A percentile compares a stretch with the other conserved stretches of the same genome.
phyloP scores from a whole-genome alignment of 2,888 invertebrate species.

The Caenorhabditis sp. region DNA sequence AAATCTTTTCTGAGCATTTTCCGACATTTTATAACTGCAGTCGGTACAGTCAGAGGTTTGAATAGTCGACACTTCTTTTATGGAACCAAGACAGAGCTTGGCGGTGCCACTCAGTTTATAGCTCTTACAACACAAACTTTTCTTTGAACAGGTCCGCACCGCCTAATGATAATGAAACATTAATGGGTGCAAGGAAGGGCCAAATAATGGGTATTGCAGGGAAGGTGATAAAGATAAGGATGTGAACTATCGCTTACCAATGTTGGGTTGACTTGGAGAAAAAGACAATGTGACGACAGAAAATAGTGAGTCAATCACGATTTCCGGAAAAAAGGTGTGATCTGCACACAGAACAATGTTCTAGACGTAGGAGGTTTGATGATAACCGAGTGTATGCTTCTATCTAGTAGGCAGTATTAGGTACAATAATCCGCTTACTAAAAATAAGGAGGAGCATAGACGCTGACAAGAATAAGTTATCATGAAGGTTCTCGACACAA shows the following conservation, averaged over 20 bases:
- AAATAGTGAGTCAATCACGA: conserved; percentile 12
- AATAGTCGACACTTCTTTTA: conserved; percentile 9
- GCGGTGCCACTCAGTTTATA: conserved; percentile 22
- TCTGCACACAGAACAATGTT: conserved; percentile 41
- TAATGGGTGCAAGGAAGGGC: conserved; percentile 18
- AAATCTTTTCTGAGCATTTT: conserved; percentile 4
- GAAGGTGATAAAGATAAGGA: conserved; percentile 12
- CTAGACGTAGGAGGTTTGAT: conserved; percentile 19
- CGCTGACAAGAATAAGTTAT: conserved; percentile 57
- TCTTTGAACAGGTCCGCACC: conserved; percentile 19
- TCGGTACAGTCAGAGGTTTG: background rate
- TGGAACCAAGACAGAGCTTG: conserved; percentile 1
- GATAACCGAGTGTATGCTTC: conserved; percentile 60
- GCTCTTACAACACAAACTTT: conserved; percentile 38
- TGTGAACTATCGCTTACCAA: conserved; percentile 26
- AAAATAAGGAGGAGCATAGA: conserved; percentile 52
- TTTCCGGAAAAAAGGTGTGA: conserved; percentile 34
- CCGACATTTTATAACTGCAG: background rate
- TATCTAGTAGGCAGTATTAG: conserved; percentile 62
- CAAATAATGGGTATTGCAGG: conserved; percentile 1
- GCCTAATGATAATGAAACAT: conserved; percentile 44
- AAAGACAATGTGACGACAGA: background rate
- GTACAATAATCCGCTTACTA: conserved; percentile 63
- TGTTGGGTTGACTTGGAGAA: background rate
- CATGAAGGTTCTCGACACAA: conserved; percentile 33